These are phyloP conservation scores for Zaprionus lineosus DNA, from an alignment of 2,888 invertebrate genomes.

Conservation along the genomic window DNA sequence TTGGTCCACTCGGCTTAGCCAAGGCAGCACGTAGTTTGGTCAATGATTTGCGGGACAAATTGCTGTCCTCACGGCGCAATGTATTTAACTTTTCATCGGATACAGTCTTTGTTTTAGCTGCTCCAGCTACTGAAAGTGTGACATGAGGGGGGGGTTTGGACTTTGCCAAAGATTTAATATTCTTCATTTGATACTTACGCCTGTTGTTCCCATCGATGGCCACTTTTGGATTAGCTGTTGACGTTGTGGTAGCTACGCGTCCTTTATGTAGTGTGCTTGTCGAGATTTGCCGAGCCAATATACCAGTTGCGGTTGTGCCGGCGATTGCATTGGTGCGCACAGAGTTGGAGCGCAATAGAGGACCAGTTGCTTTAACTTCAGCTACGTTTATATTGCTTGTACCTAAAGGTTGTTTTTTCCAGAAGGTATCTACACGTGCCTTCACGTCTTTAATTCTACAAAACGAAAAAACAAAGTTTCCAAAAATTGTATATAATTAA, in stretches of 20 bases:
- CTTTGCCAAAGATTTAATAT: background rate
- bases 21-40: constrained; percentile 79
- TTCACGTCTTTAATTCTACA: constrained; percentile 75
- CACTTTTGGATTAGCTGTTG: constrained; percentile 75
- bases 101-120: constrained; percentile 36
- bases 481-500: background rate
- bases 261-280: constrained; percentile 11
- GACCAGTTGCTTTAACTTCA: constrained; percentile 15
- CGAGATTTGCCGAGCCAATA: constrained; percentile 41
- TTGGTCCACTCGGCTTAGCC: constrained; percentile 45
- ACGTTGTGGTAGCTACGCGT: constrained; percentile 52
- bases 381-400: constrained; percentile 26
- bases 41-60: constrained; percentile 78
- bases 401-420: constrained; percentile 76
- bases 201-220: constrained; percentile 34
- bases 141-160: constrained; percentile 6
- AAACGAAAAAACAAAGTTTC: background rate
- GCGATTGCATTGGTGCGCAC: constrained; percentile 52
- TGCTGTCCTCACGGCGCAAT: constrained; percentile 81
- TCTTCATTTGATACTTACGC: constrained; percentile 40
- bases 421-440: constrained; percentile 81
- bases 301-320: constrained; percentile 2
- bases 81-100: constrained; percentile 47
- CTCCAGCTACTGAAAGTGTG: constrained; percentile 6
- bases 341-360: constrained; percentile 73